Evolutionary conservation across 2,888 invertebrate genomes (phyloP).

Genomic region (Griposia aprilina): DNA sequence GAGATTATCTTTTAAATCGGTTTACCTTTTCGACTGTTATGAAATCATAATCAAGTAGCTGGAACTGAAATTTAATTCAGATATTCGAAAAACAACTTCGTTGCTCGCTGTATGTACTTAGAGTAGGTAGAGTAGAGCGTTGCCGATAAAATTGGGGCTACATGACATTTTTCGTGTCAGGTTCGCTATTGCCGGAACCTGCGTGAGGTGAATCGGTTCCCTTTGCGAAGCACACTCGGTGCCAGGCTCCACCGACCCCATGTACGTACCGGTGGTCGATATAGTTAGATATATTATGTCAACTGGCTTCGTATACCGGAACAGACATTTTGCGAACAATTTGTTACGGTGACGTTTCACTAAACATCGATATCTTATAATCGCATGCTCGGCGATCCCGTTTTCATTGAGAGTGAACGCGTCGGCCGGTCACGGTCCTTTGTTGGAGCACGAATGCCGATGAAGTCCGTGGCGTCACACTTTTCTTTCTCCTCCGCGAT

Average conservation of each 20-base stretch:
- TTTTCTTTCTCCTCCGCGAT: constrained; percentile 74
- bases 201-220: constrained; percentile 81
- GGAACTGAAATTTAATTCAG: constrained; percentile 29
- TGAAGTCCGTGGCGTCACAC: constrained; percentile 76
- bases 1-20: constrained; percentile 77
- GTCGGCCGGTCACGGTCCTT: constrained; percentile 83
- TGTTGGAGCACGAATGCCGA: constrained; percentile 74
- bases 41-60: constrained; percentile 59
- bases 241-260: constrained; percentile 86
- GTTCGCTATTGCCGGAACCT: constrained; percentile 76
- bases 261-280: constrained; percentile 79
- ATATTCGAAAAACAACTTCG: constrained; percentile 17
- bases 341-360: constrained; percentile 64
- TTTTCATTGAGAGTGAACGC: constrained; percentile 83
- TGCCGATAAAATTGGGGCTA: constrained; percentile 66
- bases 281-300: constrained; percentile 70
- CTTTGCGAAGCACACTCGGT: constrained; percentile 80
- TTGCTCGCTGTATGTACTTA: constrained; percentile 1
- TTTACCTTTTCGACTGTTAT: constrained; percentile 70
- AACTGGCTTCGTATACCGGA: constrained; percentile 68
- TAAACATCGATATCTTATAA: constrained; percentile 72
- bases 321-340: constrained; percentile 66
- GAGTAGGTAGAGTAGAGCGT: constrained; percentile 40
- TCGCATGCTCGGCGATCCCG: constrained; percentile 75
- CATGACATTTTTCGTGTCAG: constrained; percentile 77